Percentiles rank a stretch among this genome's conserved stretches.
phyloP scores from a whole-genome alignment of 2,888 invertebrate genomes.

The Anodontia alba region DNA sequence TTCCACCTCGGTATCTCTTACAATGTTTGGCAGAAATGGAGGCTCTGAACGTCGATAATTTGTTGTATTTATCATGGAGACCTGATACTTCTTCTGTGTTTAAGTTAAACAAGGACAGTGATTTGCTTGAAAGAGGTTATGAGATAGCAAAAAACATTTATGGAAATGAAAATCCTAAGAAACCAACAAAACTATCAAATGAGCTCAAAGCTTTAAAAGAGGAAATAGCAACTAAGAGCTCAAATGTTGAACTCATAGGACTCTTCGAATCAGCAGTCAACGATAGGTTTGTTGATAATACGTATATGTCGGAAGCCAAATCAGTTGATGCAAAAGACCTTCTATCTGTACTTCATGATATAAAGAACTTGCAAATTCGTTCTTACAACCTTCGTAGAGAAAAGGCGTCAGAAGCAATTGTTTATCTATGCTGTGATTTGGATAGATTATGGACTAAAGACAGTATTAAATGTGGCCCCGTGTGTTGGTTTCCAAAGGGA shows the following conservation, averaged over 20 bases:
- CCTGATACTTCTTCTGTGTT: slow-evolving; percentile 16
- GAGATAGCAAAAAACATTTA: slow-evolving; percentile 1
- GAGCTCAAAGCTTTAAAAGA: not conserved
- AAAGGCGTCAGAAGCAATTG: slow-evolving; percentile 48
- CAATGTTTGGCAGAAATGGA: slow-evolving; percentile 38
- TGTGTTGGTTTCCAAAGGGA: slow-evolving; percentile 42
- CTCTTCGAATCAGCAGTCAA: slow-evolving; percentile 6
- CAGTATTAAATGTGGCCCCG: slow-evolving; percentile 26
- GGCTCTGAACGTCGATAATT: slow-evolving; percentile 29
- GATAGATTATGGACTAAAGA: slow-evolving; percentile 51
- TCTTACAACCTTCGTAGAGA: slow-evolving; percentile 30
- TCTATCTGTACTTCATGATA: not conserved
- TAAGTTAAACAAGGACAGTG: not conserved
- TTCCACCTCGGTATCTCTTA: slow-evolving; percentile 30
- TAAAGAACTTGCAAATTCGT: not conserved
- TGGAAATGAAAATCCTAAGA: slow-evolving; percentile 25
- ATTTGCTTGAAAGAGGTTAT: slow-evolving; percentile 15
- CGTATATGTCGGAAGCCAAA: not conserved
- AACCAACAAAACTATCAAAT: slow-evolving; percentile 23
- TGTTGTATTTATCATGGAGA: slow-evolving; percentile 39
- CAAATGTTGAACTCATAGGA: slow-evolving; percentile 17
- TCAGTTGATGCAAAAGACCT: not conserved
- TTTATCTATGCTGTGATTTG: slow-evolving; percentile 42
- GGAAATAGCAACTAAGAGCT: slow-evolving; percentile 9
- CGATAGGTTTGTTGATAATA: not conserved